These are phyloP conservation scores for Falco berigora DNA, from an alignment of 2,797 vertebrate species.

Conservation along the genomic window DNA sequence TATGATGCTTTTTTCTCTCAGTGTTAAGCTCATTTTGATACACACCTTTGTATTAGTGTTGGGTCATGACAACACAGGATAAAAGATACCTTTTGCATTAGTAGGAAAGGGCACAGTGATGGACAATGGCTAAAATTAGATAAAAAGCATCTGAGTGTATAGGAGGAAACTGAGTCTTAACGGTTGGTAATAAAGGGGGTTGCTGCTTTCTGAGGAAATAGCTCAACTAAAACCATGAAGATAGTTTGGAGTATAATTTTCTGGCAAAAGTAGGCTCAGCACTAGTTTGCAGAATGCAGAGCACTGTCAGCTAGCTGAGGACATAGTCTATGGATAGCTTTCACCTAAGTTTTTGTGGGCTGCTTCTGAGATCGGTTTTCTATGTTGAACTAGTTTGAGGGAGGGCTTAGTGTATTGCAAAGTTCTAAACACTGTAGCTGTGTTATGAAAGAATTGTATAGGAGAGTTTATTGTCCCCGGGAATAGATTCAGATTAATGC, in stretches of 20 bases:
- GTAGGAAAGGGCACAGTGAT: neutral
- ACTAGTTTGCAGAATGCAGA: neutral
- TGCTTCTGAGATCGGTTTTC: neutral
- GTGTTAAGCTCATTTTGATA: neutral
- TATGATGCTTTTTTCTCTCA: neutral
- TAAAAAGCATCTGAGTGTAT: neutral
- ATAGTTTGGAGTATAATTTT: neutral
- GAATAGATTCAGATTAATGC: neutral
- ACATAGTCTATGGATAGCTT: neutral
- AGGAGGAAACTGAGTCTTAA: neutral
- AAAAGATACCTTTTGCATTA: neutral
- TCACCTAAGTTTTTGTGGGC: neutral
- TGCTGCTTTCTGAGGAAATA: neutral
- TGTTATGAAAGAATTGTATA: neutral
- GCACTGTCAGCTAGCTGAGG: neutral
- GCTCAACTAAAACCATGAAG: neutral
- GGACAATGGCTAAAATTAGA: neutral
- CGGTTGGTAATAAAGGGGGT: neutral
- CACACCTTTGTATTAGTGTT: neutral
- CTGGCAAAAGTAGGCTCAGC: neutral
- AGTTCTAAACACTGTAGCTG: neutral
- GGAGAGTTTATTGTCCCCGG: neutral
- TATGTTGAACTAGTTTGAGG: neutral
- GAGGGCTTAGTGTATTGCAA: accelerated
- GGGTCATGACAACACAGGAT: neutral